Base-by-base conservation (phyloP, 2,888 invertebrate species). In the Linyphia triangularis region DNA sequence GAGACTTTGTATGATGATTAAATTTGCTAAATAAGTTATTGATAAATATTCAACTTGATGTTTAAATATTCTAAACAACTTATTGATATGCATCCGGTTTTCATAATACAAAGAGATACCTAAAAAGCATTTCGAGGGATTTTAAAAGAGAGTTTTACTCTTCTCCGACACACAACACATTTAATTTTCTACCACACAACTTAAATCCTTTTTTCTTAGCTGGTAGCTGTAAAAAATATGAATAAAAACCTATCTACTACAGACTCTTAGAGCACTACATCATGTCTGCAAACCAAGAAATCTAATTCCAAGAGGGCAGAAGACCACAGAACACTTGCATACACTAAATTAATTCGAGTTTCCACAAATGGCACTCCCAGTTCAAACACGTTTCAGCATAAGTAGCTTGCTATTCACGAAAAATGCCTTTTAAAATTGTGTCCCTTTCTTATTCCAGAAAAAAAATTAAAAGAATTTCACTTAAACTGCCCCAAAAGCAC, bases 311-410 rank as follows among this genome's bases (percentile, higher is more conserved):
- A 57, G 16, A 40, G n/a, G 40, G 70, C 40, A 61, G 70, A 65
- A 77, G 40, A 79, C 51, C 26, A 67, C 61, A 72, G 37, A 43
- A 70, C 24, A 51, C 28, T 61, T 70, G 72, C 70, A 33, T 72
- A 70, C 72, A 61, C 82, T 43, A 85, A 85, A 85, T 85, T 85
- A 85, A 85, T 85, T 70, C 85, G 69, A 69, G 69, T 59, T 85
- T 78, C 40, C 59, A 24, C 78, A 85, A 85, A 85, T 85, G 85
- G 85, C 28, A 22, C 33, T 83, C 33, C 51, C 37, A 30, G 78
- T 78, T 78, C 61, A 61, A 59, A 43, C 67, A 69, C 61, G 61
- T 70, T 51, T 43, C 59, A 37, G 61, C 61, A 69, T 69, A 75
- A 84, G 77, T 61, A 78, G 77, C 63, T 77, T 57, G 69, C 40